phyloP scores from a whole-genome alignment of 1,140 invertebrate species.

The Goniozus legneri region DNA sequence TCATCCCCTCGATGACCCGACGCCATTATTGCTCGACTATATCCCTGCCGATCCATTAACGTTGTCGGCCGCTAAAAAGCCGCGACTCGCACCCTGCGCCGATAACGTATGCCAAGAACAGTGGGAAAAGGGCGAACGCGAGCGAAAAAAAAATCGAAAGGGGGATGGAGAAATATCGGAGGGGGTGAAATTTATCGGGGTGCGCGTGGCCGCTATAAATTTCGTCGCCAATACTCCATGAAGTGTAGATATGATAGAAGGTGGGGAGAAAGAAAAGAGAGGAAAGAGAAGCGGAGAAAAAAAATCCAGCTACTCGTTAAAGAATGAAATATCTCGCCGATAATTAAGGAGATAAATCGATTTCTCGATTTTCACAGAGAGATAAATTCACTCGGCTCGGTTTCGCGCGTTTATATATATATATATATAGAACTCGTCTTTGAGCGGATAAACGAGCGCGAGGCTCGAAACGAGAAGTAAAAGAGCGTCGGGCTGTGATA shows the following conservation, averaged over 20 bases:
- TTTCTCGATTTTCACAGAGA: too few species aligned
- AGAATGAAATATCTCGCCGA: too few species aligned
- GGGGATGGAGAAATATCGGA: slow-evolving; percentile 1
- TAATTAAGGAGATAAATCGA: too few species aligned
- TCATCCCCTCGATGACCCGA: not conserved
- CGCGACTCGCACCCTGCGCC: not conserved
- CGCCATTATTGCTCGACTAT: too few species aligned
- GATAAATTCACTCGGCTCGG: too few species aligned
- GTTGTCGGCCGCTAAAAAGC: slow-evolving; percentile 3
- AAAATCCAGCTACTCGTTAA: slow-evolving; percentile 8
- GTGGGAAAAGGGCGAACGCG: too few species aligned
- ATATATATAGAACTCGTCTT: too few species aligned
- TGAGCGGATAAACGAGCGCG: not conserved
- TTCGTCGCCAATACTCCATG: too few species aligned
- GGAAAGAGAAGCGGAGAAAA: not conserved
- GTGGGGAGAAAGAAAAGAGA: not conserved
- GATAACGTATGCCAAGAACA: not conserved
- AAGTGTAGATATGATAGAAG: too few species aligned
- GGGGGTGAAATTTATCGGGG: too few species aligned
- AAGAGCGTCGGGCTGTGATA: not conserved
- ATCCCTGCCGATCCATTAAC: slow-evolving; percentile 18
- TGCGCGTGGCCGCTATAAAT: too few species aligned
- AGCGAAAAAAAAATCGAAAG: not conserved
- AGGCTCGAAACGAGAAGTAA: not conserved
- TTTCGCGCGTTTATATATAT: too few species aligned